These are phyloP conservation scores for Euphydryas editha DNA, from an alignment of 2,888 invertebrate species.

Conservation along the genomic window DNA sequence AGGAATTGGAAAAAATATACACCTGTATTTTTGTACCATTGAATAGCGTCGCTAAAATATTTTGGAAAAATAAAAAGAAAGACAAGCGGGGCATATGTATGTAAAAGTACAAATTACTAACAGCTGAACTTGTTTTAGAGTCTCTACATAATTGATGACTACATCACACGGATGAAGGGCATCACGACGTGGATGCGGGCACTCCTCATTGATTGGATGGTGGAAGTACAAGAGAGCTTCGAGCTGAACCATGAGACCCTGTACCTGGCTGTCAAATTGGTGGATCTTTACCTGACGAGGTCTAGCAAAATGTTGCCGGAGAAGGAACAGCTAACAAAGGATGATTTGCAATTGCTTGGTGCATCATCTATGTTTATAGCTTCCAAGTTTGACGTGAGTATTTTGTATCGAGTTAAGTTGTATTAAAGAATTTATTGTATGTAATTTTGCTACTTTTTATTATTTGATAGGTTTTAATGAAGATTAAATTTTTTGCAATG, in stretches of 20 bases:
- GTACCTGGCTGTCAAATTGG: constrained; percentile 97
- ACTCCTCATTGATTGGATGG: constrained; percentile 99
- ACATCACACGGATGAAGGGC: constrained; percentile 90
- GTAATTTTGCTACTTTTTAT: too few relatives aligned
- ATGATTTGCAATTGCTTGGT: constrained; percentile 95
- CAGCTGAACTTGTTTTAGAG: constrained; percentile 68
- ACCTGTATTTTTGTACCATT: too few relatives aligned
- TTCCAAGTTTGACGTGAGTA: constrained; percentile 96
- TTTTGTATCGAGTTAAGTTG: neutral
- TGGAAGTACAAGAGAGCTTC: constrained; percentile 98
- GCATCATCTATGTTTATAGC: constrained; percentile 96
- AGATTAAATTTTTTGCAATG: too few relatives aligned
- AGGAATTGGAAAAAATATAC: too few relatives aligned
- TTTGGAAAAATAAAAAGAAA: too few relatives aligned
- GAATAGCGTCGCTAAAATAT: too few relatives aligned
- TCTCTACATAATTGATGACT: constrained; percentile 90
- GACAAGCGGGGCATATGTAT: too few relatives aligned
- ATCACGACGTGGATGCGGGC: constrained; percentile 95
- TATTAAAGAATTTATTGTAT: neutral
- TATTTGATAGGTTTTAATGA: too few relatives aligned
- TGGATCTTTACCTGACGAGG: constrained; percentile 91
- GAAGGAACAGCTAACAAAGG: constrained; percentile 87
- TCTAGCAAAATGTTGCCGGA: constrained; percentile 61
- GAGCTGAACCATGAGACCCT: constrained; percentile 99
- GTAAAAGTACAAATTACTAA: neutral